Evolutionary conservation across 2,797 vertebrate genomes (phyloP), one percentile per base, ranked within the genome.

Genomic region (Sebastes paucispinis): DNA sequence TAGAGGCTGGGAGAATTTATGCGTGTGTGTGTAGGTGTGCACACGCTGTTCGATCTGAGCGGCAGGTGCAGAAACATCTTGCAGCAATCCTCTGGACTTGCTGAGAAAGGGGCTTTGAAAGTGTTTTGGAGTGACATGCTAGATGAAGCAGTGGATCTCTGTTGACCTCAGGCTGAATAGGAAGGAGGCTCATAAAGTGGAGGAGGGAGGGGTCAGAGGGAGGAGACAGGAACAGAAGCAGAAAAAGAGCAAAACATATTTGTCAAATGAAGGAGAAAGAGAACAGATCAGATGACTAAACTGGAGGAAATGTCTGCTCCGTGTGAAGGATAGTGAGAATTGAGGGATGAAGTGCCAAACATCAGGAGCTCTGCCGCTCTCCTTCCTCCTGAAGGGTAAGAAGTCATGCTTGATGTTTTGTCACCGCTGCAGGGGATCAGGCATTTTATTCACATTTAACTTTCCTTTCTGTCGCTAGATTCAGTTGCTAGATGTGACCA

Each of bases 341-440:
- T 10, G 34, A 34, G 80, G 2, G 72, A 92, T 91, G 85, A 87
- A 73, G 77, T 79, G 81, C 31, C 69, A 73, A 69, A 66, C 84
- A 16, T 74, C 86, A 62, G 80, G 79, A 79, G 65, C 31, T 70
- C 32, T 60, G 55, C 29, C 25, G 7, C 66, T 68, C 69, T 74
- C 50, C 0, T 69, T 77, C 34, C 32, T 87, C 75, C 72, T 80
- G 54, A 80, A 60, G 50, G 90, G 91, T 93, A 88, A 91, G 90
- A 84, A 9, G 13, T 55, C 24, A 2, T 1, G 20, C 10, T 64
- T 75, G 25, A 52, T 16, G 29, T 34, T 70, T 29, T 29, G 6
- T 52, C 22, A 10, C 5, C 9, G 20, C 71, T 32, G 81, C 7
- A 14, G 63, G 69, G 22, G 69, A 60, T 66, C 24, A 2, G 9